Percentiles rank a stretch among this genome's conserved stretches.
Evolutionary conservation across 1,140 invertebrate species (phyloP).

Genomic region (Microvelia longipes): DNA sequence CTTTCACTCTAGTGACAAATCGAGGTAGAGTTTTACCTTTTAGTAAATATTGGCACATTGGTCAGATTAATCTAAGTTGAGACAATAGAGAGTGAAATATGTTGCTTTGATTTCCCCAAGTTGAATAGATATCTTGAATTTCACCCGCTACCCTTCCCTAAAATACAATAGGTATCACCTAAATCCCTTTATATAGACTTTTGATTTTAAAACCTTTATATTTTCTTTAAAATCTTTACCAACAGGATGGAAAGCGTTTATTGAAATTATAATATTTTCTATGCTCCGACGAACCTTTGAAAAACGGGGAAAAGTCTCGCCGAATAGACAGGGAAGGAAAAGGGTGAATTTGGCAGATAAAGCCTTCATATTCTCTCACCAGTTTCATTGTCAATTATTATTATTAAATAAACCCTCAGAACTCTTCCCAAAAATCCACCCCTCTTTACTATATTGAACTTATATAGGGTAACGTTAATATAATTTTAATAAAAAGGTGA

Average conservation of each 20-base stretch:
- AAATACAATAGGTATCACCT: not conserved
- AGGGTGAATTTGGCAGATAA: not conserved
- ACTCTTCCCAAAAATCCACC: too few relatives aligned
- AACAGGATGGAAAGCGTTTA: not conserved
- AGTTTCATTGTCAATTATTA: not conserved
- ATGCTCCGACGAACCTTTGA: not conserved
- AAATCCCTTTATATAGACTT: not conserved
- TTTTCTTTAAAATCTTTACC: too few relatives aligned
- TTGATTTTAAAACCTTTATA: too few relatives aligned
- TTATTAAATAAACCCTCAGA: not conserved
- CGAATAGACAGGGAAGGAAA: too few relatives aligned
- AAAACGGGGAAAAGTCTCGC: not conserved
- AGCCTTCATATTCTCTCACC: not conserved
- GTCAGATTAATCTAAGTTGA: not conserved
- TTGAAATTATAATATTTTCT: not conserved
- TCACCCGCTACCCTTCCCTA: not conserved
- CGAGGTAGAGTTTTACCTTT: not conserved
- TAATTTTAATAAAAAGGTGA: too few relatives aligned
- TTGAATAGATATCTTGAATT: not conserved
- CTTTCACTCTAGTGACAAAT: not conserved
- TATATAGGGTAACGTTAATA: too few relatives aligned
- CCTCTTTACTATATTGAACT: too few relatives aligned
- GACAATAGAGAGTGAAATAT: not conserved
- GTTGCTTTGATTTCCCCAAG: too few relatives aligned
- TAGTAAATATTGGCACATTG: not conserved